Evolutionary conservation across 2,888 invertebrate genomes (phyloP), one percentile per base, ranked within the genome.

Genomic region (Dilophus febrilis): DNA sequence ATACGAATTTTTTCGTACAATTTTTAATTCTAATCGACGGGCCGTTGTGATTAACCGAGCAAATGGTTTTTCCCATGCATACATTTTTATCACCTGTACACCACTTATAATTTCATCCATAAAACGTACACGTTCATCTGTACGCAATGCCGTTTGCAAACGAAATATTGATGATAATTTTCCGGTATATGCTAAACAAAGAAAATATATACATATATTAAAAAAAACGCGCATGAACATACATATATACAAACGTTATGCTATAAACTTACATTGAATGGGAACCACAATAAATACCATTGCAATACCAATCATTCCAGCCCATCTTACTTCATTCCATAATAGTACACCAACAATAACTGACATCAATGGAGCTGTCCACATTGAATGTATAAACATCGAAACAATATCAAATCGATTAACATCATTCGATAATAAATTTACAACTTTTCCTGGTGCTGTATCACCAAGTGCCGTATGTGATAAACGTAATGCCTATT

Each of bases 61-160:
- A 54, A 90, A 88, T 0, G 86, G 81, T 49, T 75, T 77, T 57
- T 91, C 90, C 80, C 90, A 91, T 2, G 86, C 82, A 55, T 88
- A 90, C 85, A 90, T 87, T 66, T 91, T 91, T 47, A 91, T 82
- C 3, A 88, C 84, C 45, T 73, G 65, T 47, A 78, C 76, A 0
- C 74, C 77, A 2, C 67, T 66, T 31, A 79, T 68, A 35, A 78
- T 72, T 55, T 79, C 85, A 51, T 78, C 79, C 82, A 84, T 84
- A 12, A 83, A 57, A 22, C 76, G 67, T 1, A 86, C 76, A 43
- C 86, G 63, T 51, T 79, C 76, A 52, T 85, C 85, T 1, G 82
- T 76, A 53, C 71, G 67, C 3, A 64, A 51, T 0, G 79, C 68
- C 2, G 69, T 70, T 46, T 65, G 61, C 17, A 58, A 54, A 45